Evolutionary conservation across 2,797 vertebrate genomes (phyloP), one percentile per base, ranked within the genome.

Genomic region (Muscicapa comitata): DNA sequence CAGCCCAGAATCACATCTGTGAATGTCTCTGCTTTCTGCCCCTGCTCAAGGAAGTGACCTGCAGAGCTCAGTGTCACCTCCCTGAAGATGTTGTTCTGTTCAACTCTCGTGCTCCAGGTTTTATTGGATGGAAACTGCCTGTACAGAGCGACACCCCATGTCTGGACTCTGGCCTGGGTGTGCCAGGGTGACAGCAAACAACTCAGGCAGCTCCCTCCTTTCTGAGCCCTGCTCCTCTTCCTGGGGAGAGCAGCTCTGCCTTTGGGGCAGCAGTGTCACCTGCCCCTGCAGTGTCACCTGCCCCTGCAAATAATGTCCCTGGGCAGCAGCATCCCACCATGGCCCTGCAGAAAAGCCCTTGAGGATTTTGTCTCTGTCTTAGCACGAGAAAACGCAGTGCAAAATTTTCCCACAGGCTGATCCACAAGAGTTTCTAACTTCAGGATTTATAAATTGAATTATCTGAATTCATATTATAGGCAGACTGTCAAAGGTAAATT

Each of bases 161-260:
- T 18, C 55, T 81, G 93, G 91, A 95, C 95, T 97, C 93, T 94
- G 95, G 33, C 51, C 95, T 73, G 94, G 95, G 95, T n/a, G 96
- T 77, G 95, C 72, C 86, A 0, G 35, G 16, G 2, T 29, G 53
- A 50, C 62, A 53, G 37, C 51, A 94, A 93, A 85, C 88, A 85
- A 7, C 42, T 54, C 37, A 0, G 37, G 3, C 47, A 35, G 70
- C 26, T 86, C 55, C 31, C 40, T 74, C 48, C 11, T 17, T 5
- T 4, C 38, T 4, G 6, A 84, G 51, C 45, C 57, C 73, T 55
- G 14, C 63, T 47, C 11, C 31, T 73, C 40, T 42, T 45, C 57
- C 40, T 17, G 38, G 21, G 75, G 21, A 29, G 3, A 54, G 3
- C 10, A 18, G 26, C 59, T 65, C 38, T 31, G 48, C n/a, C 25